These are phyloP conservation scores for Drosophila seguyi DNA, from an alignment of 1,140 invertebrate genomes.

Conservation along the genomic window DNA sequence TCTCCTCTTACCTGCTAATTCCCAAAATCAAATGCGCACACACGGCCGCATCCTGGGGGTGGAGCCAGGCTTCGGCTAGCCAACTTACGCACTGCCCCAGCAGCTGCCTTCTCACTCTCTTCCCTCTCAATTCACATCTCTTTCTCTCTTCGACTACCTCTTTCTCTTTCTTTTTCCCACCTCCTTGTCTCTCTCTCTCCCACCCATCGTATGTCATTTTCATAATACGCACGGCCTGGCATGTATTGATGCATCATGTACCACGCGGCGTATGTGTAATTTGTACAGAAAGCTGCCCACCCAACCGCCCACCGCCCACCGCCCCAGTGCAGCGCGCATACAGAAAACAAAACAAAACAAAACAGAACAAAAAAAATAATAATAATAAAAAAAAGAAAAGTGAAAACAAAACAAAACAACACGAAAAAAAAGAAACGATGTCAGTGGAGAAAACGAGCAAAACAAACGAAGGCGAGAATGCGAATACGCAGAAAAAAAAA, in stretches of 20 bases:
- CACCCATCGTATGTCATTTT: conserved; percentile 45
- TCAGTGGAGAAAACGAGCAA: conserved; percentile 81
- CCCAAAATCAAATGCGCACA: conserved; percentile 61
- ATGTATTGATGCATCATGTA: conserved; percentile 40
- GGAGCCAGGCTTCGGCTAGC: conserved; percentile 19
- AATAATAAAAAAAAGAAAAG: conserved; percentile 70
- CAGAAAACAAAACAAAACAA: conserved; percentile 74
- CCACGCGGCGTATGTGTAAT: conserved; percentile 60
- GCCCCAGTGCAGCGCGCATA: neutral
- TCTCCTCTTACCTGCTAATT: conserved; percentile 33
- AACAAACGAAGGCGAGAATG: conserved; percentile 62
- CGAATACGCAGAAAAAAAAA: conserved; percentile 31
- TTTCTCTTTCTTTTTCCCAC: neutral
- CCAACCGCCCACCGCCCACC: conserved; percentile 10
- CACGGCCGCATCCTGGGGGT: conserved; percentile 20
- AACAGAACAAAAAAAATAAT: conserved; percentile 48
- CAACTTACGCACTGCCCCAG: conserved; percentile 46
- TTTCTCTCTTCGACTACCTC: neutral
- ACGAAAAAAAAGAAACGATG: conserved; percentile 69
- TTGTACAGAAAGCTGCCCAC: conserved; percentile 46
- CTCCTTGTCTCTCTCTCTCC: neutral
- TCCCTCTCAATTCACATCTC: neutral
- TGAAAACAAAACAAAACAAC: conserved; percentile 73
- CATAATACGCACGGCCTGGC: conserved; percentile 38
- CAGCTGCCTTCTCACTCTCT: neutral